Evolutionary conservation across 2,888 invertebrate species (phyloP), one percentile per base, ranked within the genome.

Genomic region (Thymelicus sylvestris): DNA sequence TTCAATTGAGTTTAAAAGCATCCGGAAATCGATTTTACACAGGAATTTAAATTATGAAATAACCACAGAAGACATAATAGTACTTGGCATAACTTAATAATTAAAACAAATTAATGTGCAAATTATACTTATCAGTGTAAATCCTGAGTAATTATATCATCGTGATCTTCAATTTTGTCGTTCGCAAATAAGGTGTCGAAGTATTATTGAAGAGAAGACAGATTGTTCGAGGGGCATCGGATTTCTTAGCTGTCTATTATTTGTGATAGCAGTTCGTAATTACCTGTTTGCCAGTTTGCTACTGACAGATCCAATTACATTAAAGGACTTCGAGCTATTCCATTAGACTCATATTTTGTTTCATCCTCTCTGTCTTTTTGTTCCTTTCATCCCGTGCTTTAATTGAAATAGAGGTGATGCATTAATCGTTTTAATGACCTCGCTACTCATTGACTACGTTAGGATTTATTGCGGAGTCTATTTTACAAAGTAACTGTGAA

Each of bases 251-350:
- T 78, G 79, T 78, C 83, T 87, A 87, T 90, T 89, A 88, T 90
- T 90, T 89, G 87, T 84, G 85, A 84, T 85, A 86, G 84, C 82
- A 84, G 81, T 83, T 83, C 82, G 86, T 90, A 92, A 91, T 91
- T 92, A 91, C 90, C 89, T 88, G 87, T 86, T 90, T 90, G 89
- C 88, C 89, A 88, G 87, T 86, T 90, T 92, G 91, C 83, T 82
- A 80, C 87, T 89, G 92, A 92, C 92, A 91, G 89, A 87, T 92
- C 88, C 91, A 91, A 92, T 93, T 92, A 91, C 87, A 87, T 85
- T 86, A 86, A 86, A 88, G 84, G 85, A 86, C 86, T 88, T 84
- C 86, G 85, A 85, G 82, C 81, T 77, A 83, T 85, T 85, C 85
- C 83, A 86, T 89, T 86, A 85, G 83, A 79, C 80, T 81, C 77